Percentiles rank a stretch among this genome's conserved stretches.
phyloP scores from a whole-genome alignment of 2,113 vertebrate genomes.

The Heterotis niloticus region DNA sequence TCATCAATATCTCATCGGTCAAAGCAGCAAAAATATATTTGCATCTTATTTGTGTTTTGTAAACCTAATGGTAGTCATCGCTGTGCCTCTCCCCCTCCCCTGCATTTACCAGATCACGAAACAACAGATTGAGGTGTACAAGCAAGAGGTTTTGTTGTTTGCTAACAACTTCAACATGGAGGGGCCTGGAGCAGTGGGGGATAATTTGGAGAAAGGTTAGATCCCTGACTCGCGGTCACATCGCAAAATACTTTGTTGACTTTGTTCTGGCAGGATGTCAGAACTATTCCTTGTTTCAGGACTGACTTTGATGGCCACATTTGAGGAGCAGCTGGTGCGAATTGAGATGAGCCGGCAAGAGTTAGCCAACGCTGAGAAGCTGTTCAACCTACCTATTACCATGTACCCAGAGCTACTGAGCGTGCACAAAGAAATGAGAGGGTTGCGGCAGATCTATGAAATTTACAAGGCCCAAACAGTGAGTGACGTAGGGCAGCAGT shows the following conservation, averaged over 20 bases:
- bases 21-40: background rate
- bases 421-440: slow-evolving; percentile 77
- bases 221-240: background rate
- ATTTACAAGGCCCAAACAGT: slow-evolving; percentile 77
- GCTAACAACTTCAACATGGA: slow-evolving; percentile 66
- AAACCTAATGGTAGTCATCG: background rate
- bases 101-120: slow-evolving; percentile 67
- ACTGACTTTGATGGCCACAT: slow-evolving; percentile 63
- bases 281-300: slow-evolving; percentile 57
- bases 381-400: slow-evolving; percentile 77
- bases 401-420: slow-evolving; percentile 70
- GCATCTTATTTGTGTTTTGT: background rate
- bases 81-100: background rate
- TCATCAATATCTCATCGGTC: no score
- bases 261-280: background rate
- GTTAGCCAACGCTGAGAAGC: slow-evolving; percentile 78
- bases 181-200: slow-evolving; percentile 83
- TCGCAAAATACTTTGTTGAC: background rate
- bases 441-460: slow-evolving; percentile 74
- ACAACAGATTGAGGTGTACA: slow-evolving; percentile 66
- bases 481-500: slow-evolving; percentile 16
- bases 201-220: slow-evolving; percentile 84
- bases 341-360: slow-evolving; percentile 66
- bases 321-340: slow-evolving; percentile 69
- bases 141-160: slow-evolving; percentile 66